A percentile compares a stretch with the other conserved stretches of the same genome.
phyloP scores from a whole-genome alignment of 2,113 vertebrate species.

The Otolemur garnettii region DNA sequence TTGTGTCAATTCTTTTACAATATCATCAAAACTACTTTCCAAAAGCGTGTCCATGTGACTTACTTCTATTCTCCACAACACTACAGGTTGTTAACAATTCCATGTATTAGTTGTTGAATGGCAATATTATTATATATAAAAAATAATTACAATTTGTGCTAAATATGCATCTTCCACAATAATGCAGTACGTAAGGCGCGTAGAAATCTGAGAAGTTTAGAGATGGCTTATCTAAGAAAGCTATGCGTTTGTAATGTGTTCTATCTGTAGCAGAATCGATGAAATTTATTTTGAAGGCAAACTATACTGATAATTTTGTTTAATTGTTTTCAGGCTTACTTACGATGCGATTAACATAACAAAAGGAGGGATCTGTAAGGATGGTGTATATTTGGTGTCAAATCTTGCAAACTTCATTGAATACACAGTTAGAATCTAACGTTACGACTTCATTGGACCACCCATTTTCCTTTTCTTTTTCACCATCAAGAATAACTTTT shows the following conservation, averaged over 20 bases:
- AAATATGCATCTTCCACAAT: background rate
- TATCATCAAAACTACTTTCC: slow-evolving; percentile 54
- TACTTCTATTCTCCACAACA: background rate
- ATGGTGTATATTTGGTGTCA: slow-evolving; percentile 18
- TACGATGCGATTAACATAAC: slow-evolving; percentile 35
- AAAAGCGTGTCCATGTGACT: slow-evolving; percentile 1
- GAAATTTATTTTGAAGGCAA: slow-evolving; percentile 20
- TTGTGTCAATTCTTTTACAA: slow-evolving; percentile 36
- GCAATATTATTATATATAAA: background rate
- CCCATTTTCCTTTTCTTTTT: background rate
- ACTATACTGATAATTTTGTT: background rate
- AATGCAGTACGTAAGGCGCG: background rate
- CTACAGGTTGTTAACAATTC: slow-evolving; percentile 6
- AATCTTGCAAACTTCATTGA: background rate
- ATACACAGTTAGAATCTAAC: background rate
- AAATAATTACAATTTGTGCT: background rate
- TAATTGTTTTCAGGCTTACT: background rate
- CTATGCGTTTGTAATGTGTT: background rate
- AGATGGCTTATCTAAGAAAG: background rate
- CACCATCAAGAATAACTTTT: background rate
- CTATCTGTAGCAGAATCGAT: background rate
- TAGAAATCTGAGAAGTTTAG: background rate
- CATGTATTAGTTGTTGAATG: background rate
- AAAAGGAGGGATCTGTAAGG: background rate
- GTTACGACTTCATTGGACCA: background rate